A percentile compares a stretch with the other conserved stretches of the same genome.
phyloP scores from a whole-genome alignment of 2,113 vertebrate genomes.

The Mastomys coucha region DNA sequence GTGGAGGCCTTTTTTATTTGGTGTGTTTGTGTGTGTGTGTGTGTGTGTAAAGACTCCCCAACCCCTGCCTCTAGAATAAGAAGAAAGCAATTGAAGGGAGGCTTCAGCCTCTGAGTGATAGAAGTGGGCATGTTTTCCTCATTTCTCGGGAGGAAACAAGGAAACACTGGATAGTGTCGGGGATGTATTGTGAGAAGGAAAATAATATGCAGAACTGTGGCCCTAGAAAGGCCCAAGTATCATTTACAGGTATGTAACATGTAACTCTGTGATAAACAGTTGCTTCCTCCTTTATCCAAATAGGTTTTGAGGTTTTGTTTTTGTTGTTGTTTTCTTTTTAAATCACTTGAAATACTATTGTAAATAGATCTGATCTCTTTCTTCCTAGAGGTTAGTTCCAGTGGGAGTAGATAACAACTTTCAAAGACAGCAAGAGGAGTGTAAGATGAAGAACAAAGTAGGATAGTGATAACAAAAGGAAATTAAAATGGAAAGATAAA shows the following conservation, averaged over 20 bases:
- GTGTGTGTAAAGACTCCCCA: neutral
- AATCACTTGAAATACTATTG: neutral
- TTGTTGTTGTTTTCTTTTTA: neutral
- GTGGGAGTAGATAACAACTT: neutral
- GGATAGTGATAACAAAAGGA: neutral
- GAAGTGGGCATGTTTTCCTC: neutral
- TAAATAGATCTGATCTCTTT: conserved; percentile 1
- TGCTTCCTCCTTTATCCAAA: neutral
- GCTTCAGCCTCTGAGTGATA: neutral
- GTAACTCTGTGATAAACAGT: neutral
- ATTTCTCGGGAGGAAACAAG: neutral
- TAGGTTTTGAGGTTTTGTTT: conserved; percentile 5
- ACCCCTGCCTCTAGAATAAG: neutral
- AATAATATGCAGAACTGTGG: neutral
- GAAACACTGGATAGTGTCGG: neutral
- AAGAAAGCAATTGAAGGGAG: conserved; percentile 15
- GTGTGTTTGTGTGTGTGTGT: neutral
- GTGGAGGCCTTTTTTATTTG: neutral
- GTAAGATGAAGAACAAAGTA: neutral
- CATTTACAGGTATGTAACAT: neutral
- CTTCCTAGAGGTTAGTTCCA: neutral
- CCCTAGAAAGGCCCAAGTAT: neutral
- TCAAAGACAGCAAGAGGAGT: conserved; percentile 17
- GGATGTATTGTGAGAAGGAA: neutral
- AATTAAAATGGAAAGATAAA: conserved; percentile 12